Evolutionary conservation across 2,797 vertebrate genomes (phyloP), one percentile per base, ranked within the genome.

Genomic region (Lithobates pipiens): DNA sequence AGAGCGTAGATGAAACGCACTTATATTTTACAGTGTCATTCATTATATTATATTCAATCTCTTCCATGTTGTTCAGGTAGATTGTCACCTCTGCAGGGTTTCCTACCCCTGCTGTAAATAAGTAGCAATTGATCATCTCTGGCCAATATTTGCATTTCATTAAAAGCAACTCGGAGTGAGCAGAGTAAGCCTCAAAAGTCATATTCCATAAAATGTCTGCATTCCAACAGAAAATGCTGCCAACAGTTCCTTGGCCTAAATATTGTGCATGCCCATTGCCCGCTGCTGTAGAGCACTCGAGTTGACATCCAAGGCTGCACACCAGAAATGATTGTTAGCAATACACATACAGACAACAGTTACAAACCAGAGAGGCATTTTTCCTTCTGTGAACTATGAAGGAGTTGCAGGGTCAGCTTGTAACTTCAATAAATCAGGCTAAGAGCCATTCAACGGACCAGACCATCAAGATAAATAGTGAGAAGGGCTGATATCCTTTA

Each of bases 371-470:
- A 73, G 54, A 81, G 27, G 50, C 27, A 42, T 74, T 65, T 82
- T 63, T 82, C n/a, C 54, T 73, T 16, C 50, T 2, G 3, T 44
- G 25, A 73, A 65, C 50, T 42, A 63, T 29, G n/a, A 63, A 44
- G 36, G n/a, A 63, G 50, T 54, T 74, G 70, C 15, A 9, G 10
- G 54, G 36, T 27, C 46, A 34, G 15, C 23, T 5, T 10, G 32
- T 29, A 42, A 34, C 50, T 11, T 73, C 27, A 29, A 82, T 81
- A 82, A 82, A 63, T 82, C 80, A 65, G 70, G 23, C 32, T n/a
- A 54, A 63, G 39, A 6, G 39, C 34, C 61, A 9, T 29, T 34
- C 34, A 25, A 7, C 10, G 27, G 36, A 3, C 79, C 57, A 50
- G 6, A 16, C 29, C 10, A 50, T 29, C n/a, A 27, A 63, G 70